Evolutionary conservation across 2,797 vertebrate genomes (phyloP).

Genomic region (Vespertilio murinus): DNA sequence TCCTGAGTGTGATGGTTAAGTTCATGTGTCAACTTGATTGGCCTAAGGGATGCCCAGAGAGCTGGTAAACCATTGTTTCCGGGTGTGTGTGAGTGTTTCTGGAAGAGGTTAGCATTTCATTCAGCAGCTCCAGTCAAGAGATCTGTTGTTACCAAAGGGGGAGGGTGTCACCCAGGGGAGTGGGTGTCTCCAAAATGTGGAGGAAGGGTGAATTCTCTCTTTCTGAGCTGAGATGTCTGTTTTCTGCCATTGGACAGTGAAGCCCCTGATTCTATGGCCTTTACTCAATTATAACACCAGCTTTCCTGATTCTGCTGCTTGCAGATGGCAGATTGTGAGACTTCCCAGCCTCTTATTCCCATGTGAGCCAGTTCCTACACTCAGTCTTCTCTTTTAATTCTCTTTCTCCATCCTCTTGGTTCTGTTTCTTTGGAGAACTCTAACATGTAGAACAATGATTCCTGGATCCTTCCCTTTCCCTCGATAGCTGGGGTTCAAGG

Average conservation of each 20-base stretch:
- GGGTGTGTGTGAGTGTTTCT: neutral
- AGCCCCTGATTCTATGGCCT: neutral
- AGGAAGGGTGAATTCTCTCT: neutral
- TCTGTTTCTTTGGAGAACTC: neutral
- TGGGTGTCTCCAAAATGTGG: neutral
- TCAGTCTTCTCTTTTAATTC: neutral
- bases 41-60: neutral
- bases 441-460: neutral
- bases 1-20: neutral
- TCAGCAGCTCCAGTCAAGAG: neutral
- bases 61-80: neutral
- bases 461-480: neutral
- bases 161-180: too few species aligned
- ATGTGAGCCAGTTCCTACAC: neutral
- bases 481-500: neutral
- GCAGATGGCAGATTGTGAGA: neutral
- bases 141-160: too few species aligned
- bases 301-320: neutral
- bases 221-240: neutral
- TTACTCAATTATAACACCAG: neutral
- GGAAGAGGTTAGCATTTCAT: neutral
- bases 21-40: neutral
- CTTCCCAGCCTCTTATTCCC: neutral
- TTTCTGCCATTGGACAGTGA: neutral
- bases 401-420: neutral